Conservation (phyloP, 1,140 invertebrate genomes). For the Babylonia areolata region DNA sequence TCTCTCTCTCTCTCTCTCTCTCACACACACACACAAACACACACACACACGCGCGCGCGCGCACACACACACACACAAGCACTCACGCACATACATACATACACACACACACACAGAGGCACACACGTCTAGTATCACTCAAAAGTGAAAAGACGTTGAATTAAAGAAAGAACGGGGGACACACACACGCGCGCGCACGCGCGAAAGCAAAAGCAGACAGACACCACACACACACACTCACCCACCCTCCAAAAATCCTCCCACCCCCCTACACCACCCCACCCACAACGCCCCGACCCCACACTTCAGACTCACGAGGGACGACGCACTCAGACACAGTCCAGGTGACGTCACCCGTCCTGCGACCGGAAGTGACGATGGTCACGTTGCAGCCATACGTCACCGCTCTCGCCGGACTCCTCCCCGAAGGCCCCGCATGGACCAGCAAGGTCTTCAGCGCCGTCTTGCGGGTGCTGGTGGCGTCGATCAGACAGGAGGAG, state of each 20-base stretch:
- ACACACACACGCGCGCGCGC: no score
- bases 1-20: no score
- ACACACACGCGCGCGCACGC: no score
- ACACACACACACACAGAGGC: no score
- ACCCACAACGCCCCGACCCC: not conserved
- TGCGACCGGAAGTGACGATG: not conserved
- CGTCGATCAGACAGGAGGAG: conserved; percentile 11
- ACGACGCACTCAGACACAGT: no score
- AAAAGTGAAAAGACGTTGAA: no score
- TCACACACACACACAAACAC: no score
- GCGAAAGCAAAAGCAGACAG: no score
- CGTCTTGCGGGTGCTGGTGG: not conserved
- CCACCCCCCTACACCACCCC: not conserved
- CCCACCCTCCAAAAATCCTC: not conserved
- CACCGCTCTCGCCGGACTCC: not conserved
- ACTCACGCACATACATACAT: not conserved
- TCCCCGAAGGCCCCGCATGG: not conserved
- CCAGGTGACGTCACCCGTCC: not conserved
- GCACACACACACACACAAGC: not conserved
- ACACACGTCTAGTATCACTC: no score
- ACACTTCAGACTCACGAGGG: no score
- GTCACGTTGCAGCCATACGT: conserved; percentile 20
- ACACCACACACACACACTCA: no score
- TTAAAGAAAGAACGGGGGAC: no score
- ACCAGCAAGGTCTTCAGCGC: not conserved